phyloP scores from a whole-genome alignment of 1,140 invertebrate species.

The Zaprionus camerounensis region DNA sequence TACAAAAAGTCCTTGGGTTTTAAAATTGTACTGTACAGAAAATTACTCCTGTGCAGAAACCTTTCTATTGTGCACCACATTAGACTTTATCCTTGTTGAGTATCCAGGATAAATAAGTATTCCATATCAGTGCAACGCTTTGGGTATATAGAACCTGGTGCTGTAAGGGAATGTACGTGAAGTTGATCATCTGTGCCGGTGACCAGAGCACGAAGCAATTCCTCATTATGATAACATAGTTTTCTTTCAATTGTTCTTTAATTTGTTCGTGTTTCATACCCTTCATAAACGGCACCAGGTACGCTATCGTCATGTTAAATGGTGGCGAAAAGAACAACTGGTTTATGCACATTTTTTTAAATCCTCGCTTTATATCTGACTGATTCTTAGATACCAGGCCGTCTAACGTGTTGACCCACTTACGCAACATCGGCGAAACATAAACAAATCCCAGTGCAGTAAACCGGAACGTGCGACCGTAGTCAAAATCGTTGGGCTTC shows the following conservation, averaged over 20 bases:
- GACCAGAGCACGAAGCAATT: slow-evolving; percentile 94
- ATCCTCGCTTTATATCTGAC: slow-evolving; percentile 23
- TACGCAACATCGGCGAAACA: slow-evolving; percentile 87
- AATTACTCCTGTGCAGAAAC: no score
- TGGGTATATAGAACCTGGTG: slow-evolving; percentile 93
- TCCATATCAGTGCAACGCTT: slow-evolving; percentile 92
- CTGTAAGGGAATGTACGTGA: slow-evolving; percentile 91
- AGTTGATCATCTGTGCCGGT: slow-evolving; percentile 92
- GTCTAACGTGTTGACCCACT: slow-evolving; percentile 90
- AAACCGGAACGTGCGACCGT: slow-evolving; percentile 79
- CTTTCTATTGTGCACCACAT: no score
- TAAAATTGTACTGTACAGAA: no score
- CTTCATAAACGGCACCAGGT: slow-evolving; percentile 87
- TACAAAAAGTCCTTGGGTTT: no score
- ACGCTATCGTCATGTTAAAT: slow-evolving; percentile 87
- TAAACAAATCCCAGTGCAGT: slow-evolving; percentile 75
- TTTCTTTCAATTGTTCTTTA: slow-evolving; percentile 86
- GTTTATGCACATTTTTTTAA: slow-evolving; percentile 87
- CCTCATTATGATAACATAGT: slow-evolving; percentile 89
- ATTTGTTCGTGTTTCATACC: slow-evolving; percentile 86
- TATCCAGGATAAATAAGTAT: slow-evolving; percentile 87
- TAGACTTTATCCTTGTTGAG: slow-evolving; percentile 44
- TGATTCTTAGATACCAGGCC: slow-evolving; percentile 83
- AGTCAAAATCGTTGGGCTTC: slow-evolving; percentile 59
- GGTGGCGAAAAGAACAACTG: slow-evolving; percentile 89